These are phyloP conservation scores for Cacatua alba DNA, from an alignment of 2,113 vertebrate species.

Conservation along the genomic window DNA sequence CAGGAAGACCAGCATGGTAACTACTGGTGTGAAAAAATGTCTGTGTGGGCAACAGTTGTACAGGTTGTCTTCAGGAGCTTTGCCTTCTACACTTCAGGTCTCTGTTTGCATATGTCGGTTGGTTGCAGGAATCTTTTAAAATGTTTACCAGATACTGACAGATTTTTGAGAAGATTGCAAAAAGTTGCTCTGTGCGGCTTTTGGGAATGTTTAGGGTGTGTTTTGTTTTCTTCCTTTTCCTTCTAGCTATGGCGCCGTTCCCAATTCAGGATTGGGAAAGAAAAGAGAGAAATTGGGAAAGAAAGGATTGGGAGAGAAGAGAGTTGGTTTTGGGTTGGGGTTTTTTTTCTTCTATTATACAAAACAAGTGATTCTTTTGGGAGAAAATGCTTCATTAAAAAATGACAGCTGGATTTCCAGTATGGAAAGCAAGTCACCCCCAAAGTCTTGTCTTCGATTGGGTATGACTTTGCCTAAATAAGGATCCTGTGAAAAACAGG, in stretches of 20 bases:
- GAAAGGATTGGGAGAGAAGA: not conserved
- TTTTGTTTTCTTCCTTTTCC: not conserved
- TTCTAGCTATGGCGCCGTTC: not conserved
- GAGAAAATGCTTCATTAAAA: not conserved
- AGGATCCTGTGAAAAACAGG: not conserved
- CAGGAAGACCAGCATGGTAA: not conserved
- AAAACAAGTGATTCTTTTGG: not conserved
- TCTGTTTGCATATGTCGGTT: not conserved
- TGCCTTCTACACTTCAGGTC: not conserved
- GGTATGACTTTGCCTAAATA: not conserved
- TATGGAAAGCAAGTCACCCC: not conserved
- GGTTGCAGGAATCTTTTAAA: not conserved
- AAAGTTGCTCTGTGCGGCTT: rapidly evolving
- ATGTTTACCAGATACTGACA: not conserved
- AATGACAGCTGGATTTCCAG: not conserved
- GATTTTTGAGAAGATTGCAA: not conserved
- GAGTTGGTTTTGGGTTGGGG: not conserved
- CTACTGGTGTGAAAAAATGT: not conserved
- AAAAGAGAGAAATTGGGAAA: not conserved
- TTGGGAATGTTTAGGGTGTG: not conserved
- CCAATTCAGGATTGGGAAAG: not conserved
- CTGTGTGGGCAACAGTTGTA: not conserved
- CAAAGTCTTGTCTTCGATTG: not conserved
- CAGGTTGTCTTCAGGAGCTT: not conserved
- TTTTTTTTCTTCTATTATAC: not conserved